Evolutionary conservation across 2,888 invertebrate species (phyloP), one percentile per base, ranked within the genome.

Genomic region (Ferrisia virgata): DNA sequence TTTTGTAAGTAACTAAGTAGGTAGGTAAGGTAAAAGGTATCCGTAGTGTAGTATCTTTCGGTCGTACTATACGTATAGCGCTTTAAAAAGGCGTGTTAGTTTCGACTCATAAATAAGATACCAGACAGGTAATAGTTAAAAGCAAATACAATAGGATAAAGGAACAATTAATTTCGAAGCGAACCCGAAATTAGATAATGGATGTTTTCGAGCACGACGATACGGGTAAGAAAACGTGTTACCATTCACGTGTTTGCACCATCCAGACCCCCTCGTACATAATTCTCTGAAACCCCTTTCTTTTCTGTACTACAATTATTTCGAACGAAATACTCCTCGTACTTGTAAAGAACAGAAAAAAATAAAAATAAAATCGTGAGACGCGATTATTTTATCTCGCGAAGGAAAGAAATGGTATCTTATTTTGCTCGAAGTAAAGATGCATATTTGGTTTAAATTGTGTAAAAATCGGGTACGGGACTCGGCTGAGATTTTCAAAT

Each of bases 121-220:
- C 72, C 72, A 72, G 72, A 72, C 72, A 72, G 72, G 72, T 72
- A 72, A 72, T 72, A 72, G 72, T 72, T 72, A 72, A 72, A 72
- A 72, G 72, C 72, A 72, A 72, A 72, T 72, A 72, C 72, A 72
- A 72, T 72, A 72, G 72, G 72, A 72, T 72, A 72, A 72, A 72
- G 72, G 72, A 72, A 72, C 72, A 72, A 72, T 72, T 72, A 72
- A 72, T 72, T 72, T 72, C 18, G 33, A 72, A 33, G 33, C 72
- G 72, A 72, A 72, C 72, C 72, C 72, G 72, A 72, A 72, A 72
- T 72, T 72, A 72, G 72, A 72, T 72, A 72, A 72, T 72, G 72
- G 72, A 72, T 33, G 72, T 72, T 72, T 72, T 64, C 58, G 58
- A 64, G 58, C 58, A 28, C 25, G 58, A 28, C 58, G 58, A 64